A percentile compares a stretch with the other conserved stretches of the same genome.
Conservation (phyloP, 2,113 vertebrate species). For the Charadrius vociferus region DNA sequence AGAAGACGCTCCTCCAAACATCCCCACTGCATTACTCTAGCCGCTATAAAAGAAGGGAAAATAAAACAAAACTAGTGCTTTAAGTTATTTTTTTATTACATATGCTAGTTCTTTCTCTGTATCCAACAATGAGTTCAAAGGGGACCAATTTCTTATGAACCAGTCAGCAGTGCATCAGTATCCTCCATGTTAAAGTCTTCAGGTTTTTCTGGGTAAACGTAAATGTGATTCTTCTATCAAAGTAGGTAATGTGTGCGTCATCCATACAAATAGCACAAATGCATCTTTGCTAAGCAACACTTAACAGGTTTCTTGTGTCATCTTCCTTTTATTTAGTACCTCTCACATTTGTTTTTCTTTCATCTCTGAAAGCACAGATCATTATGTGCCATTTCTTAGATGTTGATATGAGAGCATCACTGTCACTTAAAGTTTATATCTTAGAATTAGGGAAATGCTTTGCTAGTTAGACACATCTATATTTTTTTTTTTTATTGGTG, state of each 20-base stretch:
- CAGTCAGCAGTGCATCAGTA: neutral
- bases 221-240: neutral
- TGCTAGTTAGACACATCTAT: neutral
- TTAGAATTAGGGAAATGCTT: neutral
- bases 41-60: neutral
- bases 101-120: neutral
- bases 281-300: neutral
- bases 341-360: slow-evolving; percentile 46
- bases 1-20: neutral
- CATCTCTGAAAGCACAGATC: slow-evolving; percentile 44
- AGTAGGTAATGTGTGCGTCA: neutral
- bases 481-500: neutral
- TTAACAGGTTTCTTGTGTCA: slow-evolving; percentile 1
- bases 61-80: neutral
- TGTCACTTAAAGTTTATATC: neutral
- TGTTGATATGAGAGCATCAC: neutral
- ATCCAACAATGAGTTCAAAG: neutral
- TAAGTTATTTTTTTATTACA: neutral
- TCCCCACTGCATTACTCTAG: neutral
- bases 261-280: neutral
- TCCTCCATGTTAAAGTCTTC: neutral
- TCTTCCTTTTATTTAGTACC: neutral
- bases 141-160: neutral
- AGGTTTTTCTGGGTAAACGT: neutral
- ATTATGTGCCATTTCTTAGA: neutral